Base-by-base conservation (phyloP, 92 coral and sea anemone genomes). In the Hydrozoanthus gracilis region DNA sequence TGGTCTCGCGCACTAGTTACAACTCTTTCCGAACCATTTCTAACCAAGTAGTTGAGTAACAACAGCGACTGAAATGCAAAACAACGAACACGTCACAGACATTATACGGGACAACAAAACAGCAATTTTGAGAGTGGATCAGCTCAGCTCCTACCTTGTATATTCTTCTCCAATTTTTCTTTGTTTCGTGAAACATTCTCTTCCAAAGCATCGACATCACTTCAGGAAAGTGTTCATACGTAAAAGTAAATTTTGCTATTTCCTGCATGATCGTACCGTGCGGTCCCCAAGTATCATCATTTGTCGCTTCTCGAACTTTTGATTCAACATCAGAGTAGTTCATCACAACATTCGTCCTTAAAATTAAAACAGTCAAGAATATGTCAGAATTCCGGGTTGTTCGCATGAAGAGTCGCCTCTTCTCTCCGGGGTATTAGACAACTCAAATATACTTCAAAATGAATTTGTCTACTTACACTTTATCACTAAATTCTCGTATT, bases 171-270 rank as follows among this genome's bases (percentile, higher is more conserved):
- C 99, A 96, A 74, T 96, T 92, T 89, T 93, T 95, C 83, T 88
- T 96, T 73, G 78, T 73, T 86, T 96, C 99, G 88, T 95, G 98
- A 12, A 96, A 91, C 97, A 96, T 90, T 65, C 99, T 90, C 87
- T 93, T 96, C 99, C 99, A 96, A 10, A 96, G 87, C 99, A 96
- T 96, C 4, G 99, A 95, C 99, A 96, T 93, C 8, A 96, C 99
- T 82, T 96, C 98, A 65, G 99, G 98, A 82, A 96, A 96, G 72
- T 96, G 99, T 76, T 96, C 99, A 83, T 96, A 96, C 9, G 99
- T 96, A 89, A 65, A 96, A 44, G 99, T 96, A 82, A 92, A 96
- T 80, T 91, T 92, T 13, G 99, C 99, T 51, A 96, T 88, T 93
- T 96, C 99, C 73, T 88, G 91, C 99, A 96, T 96, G 71, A 96